phyloP scores from a whole-genome alignment of 2,888 invertebrate species.

The Polyommatus icarus region DNA sequence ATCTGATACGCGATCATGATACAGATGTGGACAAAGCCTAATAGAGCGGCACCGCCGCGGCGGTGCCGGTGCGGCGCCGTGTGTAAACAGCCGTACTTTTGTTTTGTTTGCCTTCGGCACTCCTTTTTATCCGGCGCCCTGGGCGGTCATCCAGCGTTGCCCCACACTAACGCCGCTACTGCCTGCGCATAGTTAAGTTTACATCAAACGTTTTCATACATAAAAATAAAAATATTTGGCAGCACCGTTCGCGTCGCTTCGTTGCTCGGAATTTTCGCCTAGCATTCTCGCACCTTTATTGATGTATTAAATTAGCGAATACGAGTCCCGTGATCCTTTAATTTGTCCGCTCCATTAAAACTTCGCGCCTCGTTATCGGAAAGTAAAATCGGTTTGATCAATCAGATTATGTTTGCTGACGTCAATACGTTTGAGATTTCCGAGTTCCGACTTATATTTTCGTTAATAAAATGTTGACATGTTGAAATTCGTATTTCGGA shows the following conservation, averaged over 20 bases:
- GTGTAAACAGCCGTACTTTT: too few relatives aligned
- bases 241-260: not conserved
- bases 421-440: not conserved
- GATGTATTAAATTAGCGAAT: not conserved
- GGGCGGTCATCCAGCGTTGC: too few relatives aligned
- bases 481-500: not conserved
- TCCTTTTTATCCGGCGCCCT: too few relatives aligned
- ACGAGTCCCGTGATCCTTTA: not conserved
- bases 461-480: not conserved
- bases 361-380: slow-evolving; percentile 5
- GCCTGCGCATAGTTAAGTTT: too few relatives aligned
- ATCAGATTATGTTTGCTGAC: slow-evolving; percentile 13
- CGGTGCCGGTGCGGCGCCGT: too few relatives aligned
- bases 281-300: not conserved
- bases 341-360: slow-evolving; percentile 11
- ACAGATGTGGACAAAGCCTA: too few relatives aligned
- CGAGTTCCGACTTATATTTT: not conserved
- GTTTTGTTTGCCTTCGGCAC: too few relatives aligned
- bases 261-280: not conserved
- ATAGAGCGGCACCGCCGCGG: too few relatives aligned
- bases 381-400: slow-evolving; percentile 16
- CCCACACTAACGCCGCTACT: too few relatives aligned
- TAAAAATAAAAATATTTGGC: too few relatives aligned
- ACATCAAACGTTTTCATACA: too few relatives aligned
- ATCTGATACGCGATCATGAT: too few relatives aligned